These are phyloP conservation scores for Brachyalestes nurse DNA, from an alignment of 2,797 vertebrate genomes.

Conservation along the genomic window DNA sequence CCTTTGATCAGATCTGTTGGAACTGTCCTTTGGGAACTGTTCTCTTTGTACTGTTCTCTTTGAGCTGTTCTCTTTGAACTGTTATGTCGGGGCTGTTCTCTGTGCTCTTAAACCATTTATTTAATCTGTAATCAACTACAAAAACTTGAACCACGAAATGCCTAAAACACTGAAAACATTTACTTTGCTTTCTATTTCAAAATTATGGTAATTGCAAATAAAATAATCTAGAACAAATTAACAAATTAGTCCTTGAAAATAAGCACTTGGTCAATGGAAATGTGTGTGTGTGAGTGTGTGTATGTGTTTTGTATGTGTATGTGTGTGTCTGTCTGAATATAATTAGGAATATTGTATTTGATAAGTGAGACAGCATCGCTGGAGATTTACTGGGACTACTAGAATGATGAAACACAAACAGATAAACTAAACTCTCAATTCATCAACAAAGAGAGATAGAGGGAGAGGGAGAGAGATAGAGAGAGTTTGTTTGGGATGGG, in stretches of 20 bases:
- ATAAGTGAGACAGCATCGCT: slow-evolving; percentile 66
- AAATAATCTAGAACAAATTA: neutral
- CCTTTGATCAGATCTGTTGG: too few species aligned
- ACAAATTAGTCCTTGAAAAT: neutral
- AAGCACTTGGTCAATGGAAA: neutral
- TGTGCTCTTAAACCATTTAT: too few species aligned
- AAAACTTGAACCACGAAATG: too few species aligned
- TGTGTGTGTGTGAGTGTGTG: neutral
- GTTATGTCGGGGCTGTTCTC: too few species aligned
- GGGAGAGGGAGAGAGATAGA: slow-evolving; percentile 42
- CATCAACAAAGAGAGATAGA: slow-evolving; percentile 54
- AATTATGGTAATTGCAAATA: too few species aligned
- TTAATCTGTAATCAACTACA: too few species aligned
- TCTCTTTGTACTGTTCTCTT: too few species aligned
- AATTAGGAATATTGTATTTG: slow-evolving; percentile 9
- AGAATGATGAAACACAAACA: slow-evolving; percentile 75
- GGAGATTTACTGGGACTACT: slow-evolving; percentile 73
- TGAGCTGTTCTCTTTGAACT: too few species aligned
- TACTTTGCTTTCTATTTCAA: too few species aligned
- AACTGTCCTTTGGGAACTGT: too few species aligned
- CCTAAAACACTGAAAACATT: too few species aligned
- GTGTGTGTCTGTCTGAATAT: neutral
- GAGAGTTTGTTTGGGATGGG: neutral
- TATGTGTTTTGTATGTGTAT: neutral
- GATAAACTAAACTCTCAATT: slow-evolving; percentile 67